phyloP scores from a whole-genome alignment of 2,888 invertebrate species.

The Cephus pulcher region DNA sequence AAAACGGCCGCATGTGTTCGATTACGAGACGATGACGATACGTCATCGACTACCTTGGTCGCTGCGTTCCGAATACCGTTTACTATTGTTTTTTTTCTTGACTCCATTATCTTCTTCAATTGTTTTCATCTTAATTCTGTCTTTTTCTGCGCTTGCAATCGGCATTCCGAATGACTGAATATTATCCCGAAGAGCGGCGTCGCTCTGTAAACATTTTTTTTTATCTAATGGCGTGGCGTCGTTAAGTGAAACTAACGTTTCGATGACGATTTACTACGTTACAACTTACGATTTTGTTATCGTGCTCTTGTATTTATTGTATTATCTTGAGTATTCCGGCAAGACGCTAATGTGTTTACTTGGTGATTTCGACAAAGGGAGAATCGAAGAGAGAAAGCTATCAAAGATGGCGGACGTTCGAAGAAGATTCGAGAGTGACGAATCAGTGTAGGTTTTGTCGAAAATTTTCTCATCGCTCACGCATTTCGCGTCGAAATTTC shows the following conservation, averaged over 20 bases:
- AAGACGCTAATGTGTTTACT: not conserved
- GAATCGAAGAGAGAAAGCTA: not conserved
- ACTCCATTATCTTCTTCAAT: not conserved
- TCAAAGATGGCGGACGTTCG: not conserved
- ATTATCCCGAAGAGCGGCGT: not conserved
- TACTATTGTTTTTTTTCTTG: not conserved
- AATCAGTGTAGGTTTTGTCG: not conserved
- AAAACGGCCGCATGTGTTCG: not conserved
- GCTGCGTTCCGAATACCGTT: not conserved
- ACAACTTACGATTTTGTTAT: not conserved
- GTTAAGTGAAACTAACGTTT: not conserved
- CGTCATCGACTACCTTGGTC: not conserved
- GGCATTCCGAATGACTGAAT: not conserved
- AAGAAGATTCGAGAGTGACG: not conserved
- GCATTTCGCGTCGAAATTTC: not conserved
- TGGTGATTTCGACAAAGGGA: not conserved
- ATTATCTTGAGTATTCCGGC: not conserved
- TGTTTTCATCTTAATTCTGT: not conserved
- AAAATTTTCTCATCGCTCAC: not conserved
- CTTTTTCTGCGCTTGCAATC: not conserved
- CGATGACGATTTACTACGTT: not conserved
- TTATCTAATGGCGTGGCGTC: not conserved
- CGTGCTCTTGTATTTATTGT: not conserved
- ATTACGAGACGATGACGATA: not conserved
- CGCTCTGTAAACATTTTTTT: not conserved